A percentile compares a stretch with the other conserved stretches of the same genome.
Evolutionary conservation across 2,113 vertebrate species (phyloP).

Genomic region (Oncorhynchus nerka): DNA sequence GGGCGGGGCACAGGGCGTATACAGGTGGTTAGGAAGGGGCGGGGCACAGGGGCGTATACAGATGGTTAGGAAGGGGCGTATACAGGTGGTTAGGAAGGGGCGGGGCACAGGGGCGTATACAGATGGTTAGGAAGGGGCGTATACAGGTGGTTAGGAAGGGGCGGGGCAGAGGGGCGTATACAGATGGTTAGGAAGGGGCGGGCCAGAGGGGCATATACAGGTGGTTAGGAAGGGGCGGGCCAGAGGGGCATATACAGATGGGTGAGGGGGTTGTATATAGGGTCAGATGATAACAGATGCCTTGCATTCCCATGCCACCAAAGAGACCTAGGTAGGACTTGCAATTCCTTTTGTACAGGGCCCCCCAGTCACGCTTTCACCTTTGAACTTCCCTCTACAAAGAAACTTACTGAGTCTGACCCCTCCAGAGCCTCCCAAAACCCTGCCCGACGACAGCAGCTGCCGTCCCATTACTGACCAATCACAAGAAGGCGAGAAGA

Average conservation of each 20-base stretch:
- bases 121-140: too few relatives aligned
- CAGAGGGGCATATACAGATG: background rate
- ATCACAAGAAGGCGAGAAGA: conserved; percentile 10
- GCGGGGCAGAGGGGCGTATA: too few relatives aligned
- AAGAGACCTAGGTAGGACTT: conserved; percentile 30
- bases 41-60: conserved; percentile 1
- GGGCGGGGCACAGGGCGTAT: background rate
- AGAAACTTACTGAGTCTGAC: conserved; percentile 6
- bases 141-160: background rate
- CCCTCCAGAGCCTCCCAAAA: background rate
- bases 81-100: background rate
- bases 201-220: background rate
- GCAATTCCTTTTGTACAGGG: conserved; percentile 20
- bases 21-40: background rate
- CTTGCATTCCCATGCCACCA: conserved; percentile 33
- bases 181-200: background rate
- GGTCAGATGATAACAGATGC: conserved; percentile 21
- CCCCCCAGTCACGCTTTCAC: conserved; percentile 17
- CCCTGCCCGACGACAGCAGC: conserved; percentile 24
- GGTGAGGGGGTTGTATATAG: background rate
- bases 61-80: background rate
- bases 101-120: too few relatives aligned
- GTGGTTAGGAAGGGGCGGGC: background rate
- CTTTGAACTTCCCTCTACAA: conserved; percentile 28
- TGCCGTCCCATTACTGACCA: conserved; percentile 6